These are phyloP conservation scores for Cephus pulcher DNA, from an alignment of 2,888 invertebrate species.

Conservation along the genomic window DNA sequence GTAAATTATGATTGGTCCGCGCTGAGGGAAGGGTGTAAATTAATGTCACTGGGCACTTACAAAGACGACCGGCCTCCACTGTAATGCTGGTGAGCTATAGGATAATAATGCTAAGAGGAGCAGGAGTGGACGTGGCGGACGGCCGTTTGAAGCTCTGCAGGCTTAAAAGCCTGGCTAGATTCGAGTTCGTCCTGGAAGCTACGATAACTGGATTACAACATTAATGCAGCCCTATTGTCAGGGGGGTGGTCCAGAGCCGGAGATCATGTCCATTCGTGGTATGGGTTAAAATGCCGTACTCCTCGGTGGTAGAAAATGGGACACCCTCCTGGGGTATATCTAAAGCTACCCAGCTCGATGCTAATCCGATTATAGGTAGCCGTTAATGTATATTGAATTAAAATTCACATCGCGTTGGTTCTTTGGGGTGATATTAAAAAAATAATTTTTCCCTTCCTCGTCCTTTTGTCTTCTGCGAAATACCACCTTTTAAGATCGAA, in stretches of 20 bases:
- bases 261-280: neutral
- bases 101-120: neutral
- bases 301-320: neutral
- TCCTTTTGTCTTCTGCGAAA: neutral
- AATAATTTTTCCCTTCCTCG: neutral
- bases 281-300: neutral
- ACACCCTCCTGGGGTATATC: neutral
- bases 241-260: neutral
- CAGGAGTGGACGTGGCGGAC: neutral
- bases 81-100: neutral
- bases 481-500: neutral
- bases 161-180: constrained; percentile 7
- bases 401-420: constrained; percentile 36
- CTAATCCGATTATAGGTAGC: constrained; percentile 42
- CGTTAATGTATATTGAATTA: constrained; percentile 46
- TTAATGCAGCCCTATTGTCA: constrained; percentile 9
- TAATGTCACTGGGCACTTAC: neutral
- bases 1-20: neutral
- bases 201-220: constrained; percentile 10
- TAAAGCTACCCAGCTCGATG: constrained; percentile 7
- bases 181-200: constrained; percentile 11
- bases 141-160: constrained; percentile 1
- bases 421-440: neutral
- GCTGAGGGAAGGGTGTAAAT: neutral
- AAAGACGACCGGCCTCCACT: neutral